Evolutionary conservation across 2,888 invertebrate species (phyloP).

Genomic region (Lycocerus yunnanus): DNA sequence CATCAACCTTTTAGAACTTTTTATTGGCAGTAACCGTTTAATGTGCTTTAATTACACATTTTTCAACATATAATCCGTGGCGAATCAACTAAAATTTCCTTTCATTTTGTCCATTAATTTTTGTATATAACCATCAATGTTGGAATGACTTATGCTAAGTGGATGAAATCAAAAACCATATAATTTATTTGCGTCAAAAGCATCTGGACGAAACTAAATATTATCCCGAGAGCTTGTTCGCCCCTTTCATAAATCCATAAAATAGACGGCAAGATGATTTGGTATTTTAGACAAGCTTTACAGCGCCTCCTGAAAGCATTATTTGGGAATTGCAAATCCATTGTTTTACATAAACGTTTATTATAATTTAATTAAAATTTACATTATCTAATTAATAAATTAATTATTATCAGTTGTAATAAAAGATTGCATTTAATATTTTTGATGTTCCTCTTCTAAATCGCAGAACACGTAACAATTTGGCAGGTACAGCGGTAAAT

Average conservation of each 20-base stretch:
- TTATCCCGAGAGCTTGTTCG: not conserved
- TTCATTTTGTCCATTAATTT: not conserved
- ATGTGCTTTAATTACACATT: not conserved
- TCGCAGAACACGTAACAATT: not conserved
- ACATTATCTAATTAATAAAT: not conserved
- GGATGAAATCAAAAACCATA: not conserved
- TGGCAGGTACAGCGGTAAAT: not conserved
- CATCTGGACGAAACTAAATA: slow-evolving; percentile 3
- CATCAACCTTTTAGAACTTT: not conserved
- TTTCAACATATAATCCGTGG: not conserved
- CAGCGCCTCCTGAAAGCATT: not conserved
- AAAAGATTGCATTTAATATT: not conserved
- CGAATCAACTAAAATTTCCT: not conserved
- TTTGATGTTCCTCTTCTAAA: not conserved
- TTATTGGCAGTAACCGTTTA: not conserved
- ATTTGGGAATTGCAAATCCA: not conserved
- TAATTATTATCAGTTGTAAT: not conserved
- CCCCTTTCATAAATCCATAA: not conserved
- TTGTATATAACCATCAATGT: not conserved
- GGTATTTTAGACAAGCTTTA: not conserved
- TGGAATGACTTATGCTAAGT: not conserved
- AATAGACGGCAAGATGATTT: not conserved
- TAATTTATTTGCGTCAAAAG: slow-evolving; percentile 1
- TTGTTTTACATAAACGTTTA: not conserved
- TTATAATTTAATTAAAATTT: not conserved